A percentile compares a stretch with the other conserved stretches of the same genome.
Evolutionary conservation across 2,113 vertebrate genomes (phyloP).

Genomic region (Anas platyrhynchos): DNA sequence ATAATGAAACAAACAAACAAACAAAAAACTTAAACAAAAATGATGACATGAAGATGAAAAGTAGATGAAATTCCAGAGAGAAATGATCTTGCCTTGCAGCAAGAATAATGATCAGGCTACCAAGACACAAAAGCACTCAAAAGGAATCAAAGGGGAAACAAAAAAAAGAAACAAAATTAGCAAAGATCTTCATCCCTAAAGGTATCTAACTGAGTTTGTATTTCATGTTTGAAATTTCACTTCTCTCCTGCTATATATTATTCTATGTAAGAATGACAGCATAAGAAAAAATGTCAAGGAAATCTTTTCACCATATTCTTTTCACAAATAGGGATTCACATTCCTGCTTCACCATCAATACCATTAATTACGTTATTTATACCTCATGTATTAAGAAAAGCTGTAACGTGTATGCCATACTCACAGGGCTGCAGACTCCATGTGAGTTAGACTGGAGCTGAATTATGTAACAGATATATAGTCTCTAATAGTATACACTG

Average conservation of each 20-base stretch:
- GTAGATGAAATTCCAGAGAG: conserved; percentile 24
- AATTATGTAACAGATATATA: background rate
- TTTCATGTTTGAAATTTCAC: conserved; percentile 22
- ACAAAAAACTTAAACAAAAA: conserved; percentile 32
- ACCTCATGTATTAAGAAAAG: background rate
- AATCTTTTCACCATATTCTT: background rate
- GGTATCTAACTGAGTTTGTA: background rate
- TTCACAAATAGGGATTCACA: background rate
- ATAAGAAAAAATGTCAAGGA: background rate
- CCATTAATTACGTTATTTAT: background rate
- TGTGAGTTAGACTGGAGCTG: background rate
- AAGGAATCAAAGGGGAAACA: conserved; percentile 39
- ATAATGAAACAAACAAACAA: background rate
- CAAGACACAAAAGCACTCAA: conserved; percentile 71
- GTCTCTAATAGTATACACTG: background rate
- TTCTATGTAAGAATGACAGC: background rate
- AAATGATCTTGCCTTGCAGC: conserved; percentile 79
- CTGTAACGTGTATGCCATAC: background rate
- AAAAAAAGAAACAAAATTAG: conserved; percentile 36
- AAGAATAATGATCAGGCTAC: conserved; percentile 82
- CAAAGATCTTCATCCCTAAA: background rate
- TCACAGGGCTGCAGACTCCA: background rate
- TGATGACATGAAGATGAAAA: background rate
- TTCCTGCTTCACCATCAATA: background rate
- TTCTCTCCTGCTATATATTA: background rate